phyloP scores from a whole-genome alignment of 1,140 invertebrate species.

The Sycophila sp. region DNA sequence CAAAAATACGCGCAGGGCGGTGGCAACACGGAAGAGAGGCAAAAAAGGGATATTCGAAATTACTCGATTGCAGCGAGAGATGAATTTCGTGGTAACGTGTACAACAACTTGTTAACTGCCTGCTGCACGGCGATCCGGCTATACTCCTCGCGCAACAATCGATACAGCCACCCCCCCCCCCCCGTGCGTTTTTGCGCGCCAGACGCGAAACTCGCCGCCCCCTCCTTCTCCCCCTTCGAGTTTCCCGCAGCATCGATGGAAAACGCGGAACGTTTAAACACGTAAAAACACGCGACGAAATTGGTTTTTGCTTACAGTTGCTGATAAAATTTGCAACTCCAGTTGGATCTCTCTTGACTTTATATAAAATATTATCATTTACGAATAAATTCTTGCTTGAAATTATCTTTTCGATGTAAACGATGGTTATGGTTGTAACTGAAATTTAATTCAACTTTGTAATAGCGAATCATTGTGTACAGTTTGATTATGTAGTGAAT shows the following conservation, averaged over 20 bases:
- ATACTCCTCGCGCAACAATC: conserved; percentile 19
- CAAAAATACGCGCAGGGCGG: conserved; percentile 11
- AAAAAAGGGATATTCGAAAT: conserved; percentile 29
- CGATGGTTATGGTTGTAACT: no score
- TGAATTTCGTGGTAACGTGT: conserved; percentile 35
- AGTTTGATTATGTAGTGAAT: no score
- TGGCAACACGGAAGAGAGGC: not conserved
- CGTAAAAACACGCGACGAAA: not conserved
- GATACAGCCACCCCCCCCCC: not conserved
- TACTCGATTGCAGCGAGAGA: conserved; percentile 33
- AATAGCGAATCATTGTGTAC: no score
- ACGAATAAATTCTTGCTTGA: no score
- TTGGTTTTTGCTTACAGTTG: no score
- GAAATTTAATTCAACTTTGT: no score
- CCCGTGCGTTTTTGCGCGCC: not conserved
- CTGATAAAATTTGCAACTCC: no score
- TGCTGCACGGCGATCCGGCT: conserved; percentile 16
- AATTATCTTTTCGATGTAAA: no score
- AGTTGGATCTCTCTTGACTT: no score
- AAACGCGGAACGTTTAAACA: not conserved
- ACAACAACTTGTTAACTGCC: conserved; percentile 41
- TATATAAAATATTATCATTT: no score
- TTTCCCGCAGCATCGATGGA: not conserved
- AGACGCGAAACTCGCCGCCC: no score
- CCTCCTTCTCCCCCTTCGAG: not conserved